phyloP scores from a whole-genome alignment of 2,113 vertebrate genomes.

The Ahaetulla prasina region DNA sequence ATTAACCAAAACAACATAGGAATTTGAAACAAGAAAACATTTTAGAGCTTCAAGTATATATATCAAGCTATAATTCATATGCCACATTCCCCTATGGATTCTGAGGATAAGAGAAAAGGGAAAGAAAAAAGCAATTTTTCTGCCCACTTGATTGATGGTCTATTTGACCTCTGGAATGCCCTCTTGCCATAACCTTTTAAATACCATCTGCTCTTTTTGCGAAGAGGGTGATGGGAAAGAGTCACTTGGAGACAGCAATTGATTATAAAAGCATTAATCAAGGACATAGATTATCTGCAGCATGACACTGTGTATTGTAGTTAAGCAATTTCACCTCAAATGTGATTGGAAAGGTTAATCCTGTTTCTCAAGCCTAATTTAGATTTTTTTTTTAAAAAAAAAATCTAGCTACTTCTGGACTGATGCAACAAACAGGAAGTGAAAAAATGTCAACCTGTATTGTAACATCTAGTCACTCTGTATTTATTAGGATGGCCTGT shows the following conservation, averaged over 20 bases:
- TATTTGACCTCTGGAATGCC: conserved; percentile 78
- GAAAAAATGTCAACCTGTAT: conserved; percentile 47
- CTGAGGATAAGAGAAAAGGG: conserved; percentile 66
- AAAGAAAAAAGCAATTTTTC: conserved; percentile 79
- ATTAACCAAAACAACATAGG: conserved; percentile 78
- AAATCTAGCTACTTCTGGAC: conserved; percentile 51
- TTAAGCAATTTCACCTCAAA: conserved; percentile 92
- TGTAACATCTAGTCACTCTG: conserved; percentile 32
- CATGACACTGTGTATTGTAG: conserved; percentile 79
- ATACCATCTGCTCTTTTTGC: conserved; percentile 91
- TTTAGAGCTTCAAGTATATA: conserved; percentile 70
- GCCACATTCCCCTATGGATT: conserved; percentile 68
- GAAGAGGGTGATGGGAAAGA: conserved; percentile 84
- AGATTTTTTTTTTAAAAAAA: conserved; percentile 23
- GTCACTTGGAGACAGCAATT: conserved; percentile 87
- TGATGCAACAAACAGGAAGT: conserved; percentile 53
- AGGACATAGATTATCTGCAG: conserved; percentile 88
- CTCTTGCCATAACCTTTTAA: conserved; percentile 85
- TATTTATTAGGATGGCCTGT: background rate
- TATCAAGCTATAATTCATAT: conserved; percentile 75
- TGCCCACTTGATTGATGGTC: conserved; percentile 83
- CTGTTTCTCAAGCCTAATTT: conserved; percentile 67
- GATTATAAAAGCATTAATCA: conserved; percentile 97
- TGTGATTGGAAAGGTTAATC: conserved; percentile 87
- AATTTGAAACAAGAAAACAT: conserved; percentile 77